phyloP scores from a whole-genome alignment of 2,113 vertebrate genomes.

The Narcine bancroftii region DNA sequence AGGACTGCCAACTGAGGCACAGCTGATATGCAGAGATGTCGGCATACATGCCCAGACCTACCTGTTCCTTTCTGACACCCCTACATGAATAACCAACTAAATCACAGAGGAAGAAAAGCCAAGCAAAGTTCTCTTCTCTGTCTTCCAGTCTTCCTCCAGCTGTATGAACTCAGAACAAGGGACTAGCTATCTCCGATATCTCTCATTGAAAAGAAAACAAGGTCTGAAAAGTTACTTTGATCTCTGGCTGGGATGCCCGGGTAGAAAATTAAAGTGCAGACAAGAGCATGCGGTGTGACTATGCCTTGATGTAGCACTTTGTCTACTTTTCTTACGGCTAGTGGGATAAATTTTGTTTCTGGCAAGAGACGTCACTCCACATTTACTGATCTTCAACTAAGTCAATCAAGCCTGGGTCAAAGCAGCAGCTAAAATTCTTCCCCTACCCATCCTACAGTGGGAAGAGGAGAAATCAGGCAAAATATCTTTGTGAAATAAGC shows the following conservation, averaged over 20 bases:
- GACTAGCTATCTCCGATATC: background rate
- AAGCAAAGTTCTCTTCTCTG: background rate
- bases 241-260: background rate
- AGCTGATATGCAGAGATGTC: too few relatives aligned
- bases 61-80: background rate
- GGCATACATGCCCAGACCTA: background rate
- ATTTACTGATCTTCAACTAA: background rate
- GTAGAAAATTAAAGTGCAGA: too few relatives aligned
- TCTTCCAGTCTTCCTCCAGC: background rate
- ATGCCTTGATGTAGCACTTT: background rate
- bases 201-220: background rate
- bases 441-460: background rate
- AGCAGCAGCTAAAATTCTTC: background rate
- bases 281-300: too few relatives aligned
- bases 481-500: slow-evolving; percentile 9
- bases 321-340: background rate
- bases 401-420: background rate
- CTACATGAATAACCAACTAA: background rate
- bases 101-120: background rate
- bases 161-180: too few relatives aligned
- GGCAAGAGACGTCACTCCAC: background rate
- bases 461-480: background rate
- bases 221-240: background rate
- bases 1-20: too few relatives aligned
- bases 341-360: background rate